phyloP scores from a whole-genome alignment of 1,140 invertebrate genomes.

The Pentalonia nigronervosa region DNA sequence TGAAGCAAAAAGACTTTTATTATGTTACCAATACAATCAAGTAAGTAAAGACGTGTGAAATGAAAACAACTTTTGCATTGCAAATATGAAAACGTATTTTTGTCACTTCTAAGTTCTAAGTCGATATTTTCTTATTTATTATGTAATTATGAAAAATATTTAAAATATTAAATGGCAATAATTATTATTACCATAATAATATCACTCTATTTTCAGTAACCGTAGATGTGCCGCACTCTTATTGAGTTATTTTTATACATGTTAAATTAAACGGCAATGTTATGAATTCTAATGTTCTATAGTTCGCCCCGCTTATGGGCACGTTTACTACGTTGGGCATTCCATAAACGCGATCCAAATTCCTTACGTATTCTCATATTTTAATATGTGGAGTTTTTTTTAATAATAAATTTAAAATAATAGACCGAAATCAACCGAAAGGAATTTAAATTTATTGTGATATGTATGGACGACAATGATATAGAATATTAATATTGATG shows the following conservation, averaged over 20 bases:
- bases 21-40: background rate
- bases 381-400: background rate
- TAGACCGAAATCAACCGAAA: background rate
- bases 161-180: background rate
- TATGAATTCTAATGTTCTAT: background rate
- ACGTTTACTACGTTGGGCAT: background rate
- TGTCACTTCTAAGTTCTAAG: background rate
- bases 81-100: background rate
- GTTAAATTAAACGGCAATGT: background rate
- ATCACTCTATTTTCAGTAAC: background rate
- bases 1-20: background rate
- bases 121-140: background rate
- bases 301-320: background rate
- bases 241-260: background rate
- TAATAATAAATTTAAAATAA: constrained; percentile 12
- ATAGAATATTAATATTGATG: constrained; percentile 1
- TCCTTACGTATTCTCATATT: background rate
- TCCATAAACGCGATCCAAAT: background rate
- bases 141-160: background rate
- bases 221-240: background rate
- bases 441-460: background rate
- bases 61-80: background rate
- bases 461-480: background rate
- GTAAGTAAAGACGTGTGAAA: background rate
- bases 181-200: background rate